Evolutionary conservation across 2,113 vertebrate species (phyloP).

Genomic region (Terrapene triunguis): DNA sequence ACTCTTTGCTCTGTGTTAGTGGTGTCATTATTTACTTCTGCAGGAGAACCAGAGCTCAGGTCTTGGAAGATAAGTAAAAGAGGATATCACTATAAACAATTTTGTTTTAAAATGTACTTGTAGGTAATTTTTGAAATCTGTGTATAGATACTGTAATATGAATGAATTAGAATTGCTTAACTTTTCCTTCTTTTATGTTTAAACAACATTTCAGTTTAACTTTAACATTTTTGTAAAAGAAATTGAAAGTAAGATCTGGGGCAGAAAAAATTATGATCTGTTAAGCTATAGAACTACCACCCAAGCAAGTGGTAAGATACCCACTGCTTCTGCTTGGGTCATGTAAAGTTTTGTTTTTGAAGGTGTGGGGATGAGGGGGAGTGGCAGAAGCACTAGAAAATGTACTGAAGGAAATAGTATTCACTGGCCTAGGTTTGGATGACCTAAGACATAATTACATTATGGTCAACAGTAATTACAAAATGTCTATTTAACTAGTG

Average conservation of each 20-base stretch:
- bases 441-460: neutral
- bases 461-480: neutral
- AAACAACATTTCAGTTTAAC: neutral
- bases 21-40: neutral
- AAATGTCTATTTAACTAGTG: neutral
- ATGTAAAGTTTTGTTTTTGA: neutral
- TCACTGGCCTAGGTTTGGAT: neutral
- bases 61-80: neutral
- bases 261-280: accelerated
- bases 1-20: neutral
- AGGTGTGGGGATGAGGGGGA: neutral
- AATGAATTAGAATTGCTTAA: neutral
- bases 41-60: neutral
- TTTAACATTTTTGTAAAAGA: neutral
- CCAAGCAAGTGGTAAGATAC: neutral
- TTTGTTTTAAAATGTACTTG: neutral
- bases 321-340: neutral
- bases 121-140: neutral
- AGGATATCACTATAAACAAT: neutral
- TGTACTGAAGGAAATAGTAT: neutral
- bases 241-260: neutral
- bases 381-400: neutral
- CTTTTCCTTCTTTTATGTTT: neutral
- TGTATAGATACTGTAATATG: neutral
- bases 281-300: neutral